phyloP scores from a whole-genome alignment of 2,113 vertebrate genomes.

The Albula goreensis region DNA sequence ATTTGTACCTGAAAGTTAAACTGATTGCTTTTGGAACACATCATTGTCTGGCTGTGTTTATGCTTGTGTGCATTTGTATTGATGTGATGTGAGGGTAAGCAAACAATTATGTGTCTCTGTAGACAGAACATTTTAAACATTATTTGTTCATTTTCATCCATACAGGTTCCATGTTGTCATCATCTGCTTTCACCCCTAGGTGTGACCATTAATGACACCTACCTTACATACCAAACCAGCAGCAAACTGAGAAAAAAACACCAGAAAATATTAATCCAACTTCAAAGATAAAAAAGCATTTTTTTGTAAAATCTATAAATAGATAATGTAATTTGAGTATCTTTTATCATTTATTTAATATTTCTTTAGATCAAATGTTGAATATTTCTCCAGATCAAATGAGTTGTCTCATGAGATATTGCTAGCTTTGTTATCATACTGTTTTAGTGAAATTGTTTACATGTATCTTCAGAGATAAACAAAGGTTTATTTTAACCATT shows the following conservation, averaged over 20 bases:
- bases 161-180: not conserved
- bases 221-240: not conserved
- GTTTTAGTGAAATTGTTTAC: slow-evolving; percentile 54
- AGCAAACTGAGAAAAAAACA: not conserved
- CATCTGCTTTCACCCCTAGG: too few species aligned
- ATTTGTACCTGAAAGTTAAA: too few species aligned
- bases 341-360: slow-evolving; percentile 62
- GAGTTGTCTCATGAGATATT: slow-evolving; percentile 56
- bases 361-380: slow-evolving; percentile 70
- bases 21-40: too few species aligned
- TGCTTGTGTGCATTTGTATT: not conserved
- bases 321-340: slow-evolving; percentile 48
- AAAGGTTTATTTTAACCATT: slow-evolving; percentile 48
- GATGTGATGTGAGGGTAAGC: not conserved
- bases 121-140: not conserved
- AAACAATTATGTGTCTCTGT: not conserved
- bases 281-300: slow-evolving; percentile 41
- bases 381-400: not conserved
- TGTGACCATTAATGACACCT: not conserved
- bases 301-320: slow-evolving; percentile 65
- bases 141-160: not conserved
- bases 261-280: slow-evolving; percentile 52
- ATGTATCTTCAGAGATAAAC: slow-evolving; percentile 51
- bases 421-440: slow-evolving; percentile 45
- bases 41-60: not conserved